A percentile compares a stretch with the other conserved stretches of the same genome.
phyloP scores from a whole-genome alignment of 2,113 vertebrate species.

The Eudyptes chrysolophus region DNA sequence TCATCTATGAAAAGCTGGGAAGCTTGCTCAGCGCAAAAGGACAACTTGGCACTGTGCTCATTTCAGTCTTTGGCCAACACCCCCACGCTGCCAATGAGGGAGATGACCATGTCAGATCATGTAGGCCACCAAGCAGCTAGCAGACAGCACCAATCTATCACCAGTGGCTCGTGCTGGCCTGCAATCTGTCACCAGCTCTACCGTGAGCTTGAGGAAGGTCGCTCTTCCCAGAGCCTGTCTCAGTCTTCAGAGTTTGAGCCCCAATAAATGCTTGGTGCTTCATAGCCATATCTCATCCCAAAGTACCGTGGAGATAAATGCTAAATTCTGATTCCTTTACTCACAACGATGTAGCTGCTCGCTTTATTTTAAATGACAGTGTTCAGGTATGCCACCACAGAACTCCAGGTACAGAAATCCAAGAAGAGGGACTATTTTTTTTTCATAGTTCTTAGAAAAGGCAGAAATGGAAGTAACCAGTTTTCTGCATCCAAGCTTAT shows the following conservation, averaged over 20 bases:
- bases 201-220: background rate
- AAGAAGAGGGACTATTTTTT: background rate
- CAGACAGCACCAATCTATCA: background rate
- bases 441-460: background rate
- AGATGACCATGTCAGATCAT: background rate
- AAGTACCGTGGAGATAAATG: background rate
- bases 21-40: accelerated
- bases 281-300: background rate
- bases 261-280: background rate
- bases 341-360: background rate
- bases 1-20: background rate
- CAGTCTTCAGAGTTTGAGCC: background rate
- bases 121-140: background rate
- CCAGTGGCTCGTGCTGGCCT: background rate
- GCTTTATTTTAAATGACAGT: background rate
- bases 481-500: background rate
- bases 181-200: background rate
- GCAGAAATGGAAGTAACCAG: background rate
- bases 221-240: accelerated
- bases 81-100: accelerated
- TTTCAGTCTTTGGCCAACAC: background rate
- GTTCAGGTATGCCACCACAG: background rate
- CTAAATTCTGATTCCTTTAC: background rate
- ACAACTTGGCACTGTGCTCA: background rate
- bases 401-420: background rate